Base-by-base conservation (phyloP, 2,888 invertebrate genomes). In the Hymenopus coronatus region DNA sequence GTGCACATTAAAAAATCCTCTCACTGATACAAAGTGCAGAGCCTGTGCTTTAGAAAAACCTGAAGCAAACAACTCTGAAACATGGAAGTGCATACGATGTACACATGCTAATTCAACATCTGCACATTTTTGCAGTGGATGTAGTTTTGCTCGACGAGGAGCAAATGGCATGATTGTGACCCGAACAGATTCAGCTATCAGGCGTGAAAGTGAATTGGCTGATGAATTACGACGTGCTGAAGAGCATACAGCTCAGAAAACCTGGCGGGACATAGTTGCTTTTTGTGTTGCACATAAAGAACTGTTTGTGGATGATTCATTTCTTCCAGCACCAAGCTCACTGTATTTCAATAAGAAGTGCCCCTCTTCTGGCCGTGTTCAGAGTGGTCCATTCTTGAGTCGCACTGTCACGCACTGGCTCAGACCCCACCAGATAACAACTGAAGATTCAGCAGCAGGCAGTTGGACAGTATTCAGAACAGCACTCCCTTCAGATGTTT, bases 391-490 rank as follows among this genome's bases (percentile, higher is more conserved):
- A 40, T 40, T 40, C 12, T 40, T 12, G 12, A 12, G 40, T 40
- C 40, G 40, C 12, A 96, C 97, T 91, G 96, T 96, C 9, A 96
- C 97, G 0, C 96, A 98, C 91, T 99, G 99, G 99, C 95, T 98
- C 91, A 95, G 99, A 40, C 98, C 99, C 0, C 96, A 97, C 91
- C 97, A 98, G 92, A 97, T 99, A 90, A 96, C 96, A 91, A 97
- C 97, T 90, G 97, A 97, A 91, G 95, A 95, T 81, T 96, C 96
- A 91, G 95, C 95, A 28, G 95, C 95, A 92, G 93, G 96, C 92
- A 96, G 96, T 20, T 99, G 99, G 99, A 97, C 96, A 82, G 98
- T 99, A 86, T 99, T 98, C 94, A 95, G 98, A 84, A 98, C 97
- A 88, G 99, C 99, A 0, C 93, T 98, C 91, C 98, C 99, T 40